Evolutionary conservation across 2,113 vertebrate genomes (phyloP).

Genomic region (Pipa parva): DNA sequence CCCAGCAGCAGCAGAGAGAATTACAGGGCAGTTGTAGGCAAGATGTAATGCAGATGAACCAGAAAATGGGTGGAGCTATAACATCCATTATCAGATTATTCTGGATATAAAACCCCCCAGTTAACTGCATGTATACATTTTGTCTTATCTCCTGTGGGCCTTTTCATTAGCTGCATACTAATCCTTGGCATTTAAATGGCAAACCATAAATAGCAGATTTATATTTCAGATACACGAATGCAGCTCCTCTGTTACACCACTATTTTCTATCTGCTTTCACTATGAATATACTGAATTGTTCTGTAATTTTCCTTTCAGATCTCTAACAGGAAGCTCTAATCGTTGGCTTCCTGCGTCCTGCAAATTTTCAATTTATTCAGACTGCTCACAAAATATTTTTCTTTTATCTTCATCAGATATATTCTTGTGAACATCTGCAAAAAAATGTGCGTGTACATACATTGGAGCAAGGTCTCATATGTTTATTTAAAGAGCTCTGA

Average conservation of each 20-base stretch:
- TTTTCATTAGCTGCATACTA: no score
- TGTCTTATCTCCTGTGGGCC: no score
- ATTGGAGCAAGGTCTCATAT: slow-evolving; percentile 4
- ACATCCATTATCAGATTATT: no score
- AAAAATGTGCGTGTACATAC: slow-evolving; percentile 10
- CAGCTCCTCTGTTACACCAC: not conserved
- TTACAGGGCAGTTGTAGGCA: no score
- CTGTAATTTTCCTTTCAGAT: slow-evolving; percentile 29
- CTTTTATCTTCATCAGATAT: slow-evolving; percentile 25
- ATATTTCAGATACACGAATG: slow-evolving; percentile 20
- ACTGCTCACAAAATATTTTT: slow-evolving; percentile 29
- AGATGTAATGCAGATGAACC: no score
- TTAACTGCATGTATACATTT: no score
- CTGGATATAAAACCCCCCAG: no score
- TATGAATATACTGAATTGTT: slow-evolving; percentile 17
- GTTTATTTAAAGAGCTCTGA: no score
- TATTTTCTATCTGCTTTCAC: not conserved
- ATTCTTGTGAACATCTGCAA: slow-evolving; percentile 12
- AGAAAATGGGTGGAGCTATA: no score
- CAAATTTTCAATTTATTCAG: slow-evolving; percentile 17
- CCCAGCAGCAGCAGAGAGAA: no score
- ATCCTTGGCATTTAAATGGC: no score
- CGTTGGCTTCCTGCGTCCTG: slow-evolving; percentile 25
- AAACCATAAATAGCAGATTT: not conserved
- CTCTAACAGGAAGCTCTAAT: slow-evolving; percentile 35